Base-by-base conservation (phyloP, 1,140 invertebrate genomes). In the Mesaphorura yosii region DNA sequence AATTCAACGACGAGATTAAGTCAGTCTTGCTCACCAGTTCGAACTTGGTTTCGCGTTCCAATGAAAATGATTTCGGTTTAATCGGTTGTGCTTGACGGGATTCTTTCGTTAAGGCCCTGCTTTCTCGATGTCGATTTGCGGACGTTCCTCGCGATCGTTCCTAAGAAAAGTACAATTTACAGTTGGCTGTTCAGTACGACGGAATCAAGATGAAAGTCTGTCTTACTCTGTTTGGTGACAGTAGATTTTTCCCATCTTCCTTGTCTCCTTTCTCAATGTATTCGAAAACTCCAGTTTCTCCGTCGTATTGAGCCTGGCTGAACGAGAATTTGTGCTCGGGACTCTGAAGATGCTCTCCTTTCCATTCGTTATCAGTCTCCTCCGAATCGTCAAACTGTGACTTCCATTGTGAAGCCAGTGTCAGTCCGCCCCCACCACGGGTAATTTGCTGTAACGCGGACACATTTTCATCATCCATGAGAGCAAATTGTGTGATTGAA, bases 341-440 rank as follows among this genome's bases (percentile, higher is more conserved):
- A 66, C 80, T 82, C 54, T 79, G 78, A 25, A 80, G 65, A 60
- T 79, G 77, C 55, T 90, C 87, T 48, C 82, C 83, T 67, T 88
- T 88, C 84, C 86, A 88, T 67, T 92, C 87, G 67, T 91, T 88
- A 68, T 93, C 88, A 10, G 81, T 83, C 65, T 88, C 86, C 31
- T 92, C 88, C 0, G 87, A 90, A 66, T 93, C 88, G 66, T 92
- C 88, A 65, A 93, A 92, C 65, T 91, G 87, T 2, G 86, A 90
- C 66, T 92, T 91, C 89, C 89, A 93, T 63, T 90, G 82, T 1
- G 86, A 90, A 0, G 86, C 87, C 12, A 91, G 67, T 0, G 88
- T 91, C 2, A 90, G 68, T 0, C 84, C 84, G 38, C 72, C 72
- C 26, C 75, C 74, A n/a, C 75, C 75, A 58, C 72, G 67, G 0